A percentile compares a stretch with the other conserved stretches of the same genome.
Conservation (phyloP, 1,140 invertebrate genomes). For the Nylanderia fulva region DNA sequence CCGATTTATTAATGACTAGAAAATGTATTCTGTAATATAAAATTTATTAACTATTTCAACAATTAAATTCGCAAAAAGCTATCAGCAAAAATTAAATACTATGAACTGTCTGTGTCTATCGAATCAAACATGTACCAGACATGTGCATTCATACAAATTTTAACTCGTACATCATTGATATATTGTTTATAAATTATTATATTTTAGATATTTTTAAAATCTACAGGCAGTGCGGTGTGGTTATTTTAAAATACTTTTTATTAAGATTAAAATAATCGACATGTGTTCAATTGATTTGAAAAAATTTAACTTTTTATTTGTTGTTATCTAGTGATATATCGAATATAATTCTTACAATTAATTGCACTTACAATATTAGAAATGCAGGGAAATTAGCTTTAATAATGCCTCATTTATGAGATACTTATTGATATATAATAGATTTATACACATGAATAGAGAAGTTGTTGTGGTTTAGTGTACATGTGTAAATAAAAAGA, state of each 20-base stretch:
- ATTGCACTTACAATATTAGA: slow-evolving; percentile 55
- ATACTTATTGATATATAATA: slow-evolving; percentile 61
- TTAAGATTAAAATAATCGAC: slow-evolving; percentile 12
- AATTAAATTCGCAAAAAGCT: slow-evolving; percentile 1
- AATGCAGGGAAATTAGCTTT: slow-evolving; percentile 44
- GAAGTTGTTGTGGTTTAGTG: slow-evolving; percentile 6
- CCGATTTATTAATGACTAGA: slow-evolving; percentile 32
- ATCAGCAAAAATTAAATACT: not conserved
- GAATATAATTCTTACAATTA: slow-evolving; percentile 56
- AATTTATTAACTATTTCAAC: slow-evolving; percentile 37
- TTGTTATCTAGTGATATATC: slow-evolving; percentile 52
- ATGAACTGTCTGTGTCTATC: not conserved
- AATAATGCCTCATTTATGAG: slow-evolving; percentile 57
- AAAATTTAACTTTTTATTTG: slow-evolving; percentile 19
- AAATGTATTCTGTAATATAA: slow-evolving; percentile 21
- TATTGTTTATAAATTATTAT: not conserved
- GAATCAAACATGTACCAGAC: not conserved
- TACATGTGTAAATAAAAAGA: not conserved
- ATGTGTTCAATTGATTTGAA: not conserved
- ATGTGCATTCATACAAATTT: not conserved
- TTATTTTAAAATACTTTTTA: not conserved
- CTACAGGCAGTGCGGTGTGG: not conserved
- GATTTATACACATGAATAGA: slow-evolving; percentile 39
- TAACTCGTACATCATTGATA: slow-evolving; percentile 27
- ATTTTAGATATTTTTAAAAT: slow-evolving; percentile 2